These are phyloP conservation scores for Prionailurus viverrinus DNA, from an alignment of 2,113 vertebrate species.

Conservation along the genomic window DNA sequence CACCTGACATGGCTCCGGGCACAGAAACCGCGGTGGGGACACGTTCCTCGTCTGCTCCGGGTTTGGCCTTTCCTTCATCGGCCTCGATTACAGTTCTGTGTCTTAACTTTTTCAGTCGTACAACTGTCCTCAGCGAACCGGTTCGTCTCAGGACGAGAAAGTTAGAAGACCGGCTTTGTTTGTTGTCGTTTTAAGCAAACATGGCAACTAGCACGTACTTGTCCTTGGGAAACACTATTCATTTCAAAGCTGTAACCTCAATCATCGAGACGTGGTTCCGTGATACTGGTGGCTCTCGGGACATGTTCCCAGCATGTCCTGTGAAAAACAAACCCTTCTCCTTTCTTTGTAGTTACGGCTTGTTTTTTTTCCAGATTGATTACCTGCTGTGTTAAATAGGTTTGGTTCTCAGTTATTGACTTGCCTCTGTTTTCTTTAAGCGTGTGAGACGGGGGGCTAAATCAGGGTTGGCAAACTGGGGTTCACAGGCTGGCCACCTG, in stretches of 20 bases:
- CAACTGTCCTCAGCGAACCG: not conserved
- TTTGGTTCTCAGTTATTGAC: not conserved
- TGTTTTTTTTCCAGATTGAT: not conserved
- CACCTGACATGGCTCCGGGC: not conserved
- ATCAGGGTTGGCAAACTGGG: not conserved
- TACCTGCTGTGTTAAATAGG: not conserved
- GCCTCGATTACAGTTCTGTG: not conserved
- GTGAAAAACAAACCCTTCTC: not conserved
- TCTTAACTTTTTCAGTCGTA: not conserved
- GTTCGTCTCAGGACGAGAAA: not conserved
- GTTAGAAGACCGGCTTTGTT: not conserved
- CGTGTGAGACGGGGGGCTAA: not conserved
- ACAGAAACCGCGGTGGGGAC: fast-evolving
- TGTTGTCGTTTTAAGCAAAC: not conserved
- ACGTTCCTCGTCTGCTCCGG: not conserved
- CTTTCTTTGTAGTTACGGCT: not conserved
- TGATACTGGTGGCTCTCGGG: not conserved
- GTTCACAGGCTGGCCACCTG: not conserved
- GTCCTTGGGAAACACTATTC: not conserved
- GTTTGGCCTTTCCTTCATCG: not conserved
- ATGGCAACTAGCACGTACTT: not conserved
- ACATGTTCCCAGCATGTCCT: not conserved
- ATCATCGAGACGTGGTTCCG: fast-evolving
- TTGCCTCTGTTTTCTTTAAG: not conserved
- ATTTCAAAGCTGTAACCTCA: not conserved